A percentile compares a stretch with the other conserved stretches of the same genome.
phyloP scores from a whole-genome alignment of 2,113 vertebrate species.

The Condylura cristata region DNA sequence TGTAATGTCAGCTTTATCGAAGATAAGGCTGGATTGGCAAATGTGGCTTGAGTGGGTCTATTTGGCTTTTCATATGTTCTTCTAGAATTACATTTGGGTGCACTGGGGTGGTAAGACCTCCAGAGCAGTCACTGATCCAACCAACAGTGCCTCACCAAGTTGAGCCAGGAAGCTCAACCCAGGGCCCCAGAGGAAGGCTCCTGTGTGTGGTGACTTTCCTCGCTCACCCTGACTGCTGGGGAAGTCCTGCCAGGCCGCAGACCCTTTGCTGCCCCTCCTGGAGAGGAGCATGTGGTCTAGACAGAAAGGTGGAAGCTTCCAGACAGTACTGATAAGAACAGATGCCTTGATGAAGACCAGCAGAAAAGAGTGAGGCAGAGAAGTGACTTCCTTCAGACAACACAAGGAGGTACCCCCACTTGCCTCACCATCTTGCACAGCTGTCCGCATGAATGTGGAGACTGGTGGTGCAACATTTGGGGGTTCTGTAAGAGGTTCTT shows the following conservation, averaged over 20 bases:
- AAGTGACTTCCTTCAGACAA: background rate
- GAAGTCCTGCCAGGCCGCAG: background rate
- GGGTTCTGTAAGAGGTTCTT: background rate
- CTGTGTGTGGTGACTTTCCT: background rate
- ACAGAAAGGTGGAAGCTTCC: background rate
- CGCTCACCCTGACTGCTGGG: background rate
- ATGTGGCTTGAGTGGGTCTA: background rate
- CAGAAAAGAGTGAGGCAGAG: background rate
- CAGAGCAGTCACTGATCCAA: background rate
- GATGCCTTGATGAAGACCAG: background rate
- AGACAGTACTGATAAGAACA: background rate
- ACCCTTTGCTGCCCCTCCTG: background rate
- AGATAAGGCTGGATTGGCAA: background rate
- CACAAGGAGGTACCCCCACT: background rate
- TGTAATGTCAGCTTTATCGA: background rate
- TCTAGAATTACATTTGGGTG: background rate
- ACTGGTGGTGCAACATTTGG: background rate
- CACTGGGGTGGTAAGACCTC: background rate
- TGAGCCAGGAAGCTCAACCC: background rate
- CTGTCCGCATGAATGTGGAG: background rate
- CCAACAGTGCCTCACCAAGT: background rate
- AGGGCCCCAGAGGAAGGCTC: background rate
- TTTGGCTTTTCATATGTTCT: background rate
- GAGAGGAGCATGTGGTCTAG: background rate
- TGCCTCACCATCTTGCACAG: background rate